A percentile compares a stretch with the other conserved stretches of the same genome.
phyloP scores from a whole-genome alignment of 2,888 invertebrate species.

The Abrostola tripartita region DNA sequence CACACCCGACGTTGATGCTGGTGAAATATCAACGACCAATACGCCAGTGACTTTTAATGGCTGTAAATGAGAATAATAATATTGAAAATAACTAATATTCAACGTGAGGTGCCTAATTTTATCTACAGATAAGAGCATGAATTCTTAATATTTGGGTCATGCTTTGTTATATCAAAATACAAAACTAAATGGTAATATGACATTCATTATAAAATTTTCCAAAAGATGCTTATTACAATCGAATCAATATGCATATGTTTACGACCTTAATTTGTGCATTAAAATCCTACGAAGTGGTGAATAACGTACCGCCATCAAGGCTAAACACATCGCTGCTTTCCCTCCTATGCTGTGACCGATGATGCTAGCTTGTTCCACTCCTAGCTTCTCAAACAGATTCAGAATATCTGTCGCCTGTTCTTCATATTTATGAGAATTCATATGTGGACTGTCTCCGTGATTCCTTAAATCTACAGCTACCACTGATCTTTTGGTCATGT shows the following conservation, averaged over 20 bases:
- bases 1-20: conserved; percentile 84
- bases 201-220: too few species aligned
- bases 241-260: too few species aligned
- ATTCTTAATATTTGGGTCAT: too few species aligned
- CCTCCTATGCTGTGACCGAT: conserved; percentile 98
- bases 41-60: conserved; percentile 89
- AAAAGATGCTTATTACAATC: too few species aligned
- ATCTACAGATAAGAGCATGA: too few species aligned
- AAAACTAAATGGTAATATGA: too few species aligned
- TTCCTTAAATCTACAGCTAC: conserved; percentile 96
- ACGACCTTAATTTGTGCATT: too few species aligned
- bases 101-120: too few species aligned
- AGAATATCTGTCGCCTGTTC: conserved; percentile 93
- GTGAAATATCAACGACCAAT: conserved; percentile 91
- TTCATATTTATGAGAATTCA: conserved; percentile 91
- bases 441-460: conserved; percentile 97
- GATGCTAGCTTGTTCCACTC: conserved; percentile 89
- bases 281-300: conserved; percentile 3
- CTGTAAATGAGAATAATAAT: conserved; percentile 65
- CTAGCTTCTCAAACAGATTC: conserved; percentile 88
- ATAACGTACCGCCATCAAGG: conserved; percentile 89
- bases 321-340: conserved; percentile 93
- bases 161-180: too few species aligned
- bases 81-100: too few species aligned
- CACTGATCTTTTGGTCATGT: conserved; percentile 91